These are phyloP conservation scores for Coleophora deauratella DNA, from an alignment of 2,888 invertebrate genomes.

Conservation along the genomic window DNA sequence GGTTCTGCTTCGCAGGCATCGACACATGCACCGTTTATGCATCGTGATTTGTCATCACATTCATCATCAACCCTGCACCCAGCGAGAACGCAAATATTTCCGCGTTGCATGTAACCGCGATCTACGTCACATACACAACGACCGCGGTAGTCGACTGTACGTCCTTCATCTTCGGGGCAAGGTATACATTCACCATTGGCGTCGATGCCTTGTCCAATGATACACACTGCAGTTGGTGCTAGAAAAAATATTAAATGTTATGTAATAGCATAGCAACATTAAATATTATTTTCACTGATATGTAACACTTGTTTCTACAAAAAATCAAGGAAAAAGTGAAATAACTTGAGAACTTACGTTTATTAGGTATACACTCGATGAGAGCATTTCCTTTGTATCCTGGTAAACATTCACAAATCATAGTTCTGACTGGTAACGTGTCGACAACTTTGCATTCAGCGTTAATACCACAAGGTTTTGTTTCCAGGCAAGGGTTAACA, in stretches of 20 bases:
- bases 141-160: constrained; percentile 82
- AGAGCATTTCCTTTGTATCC: constrained; percentile 92
- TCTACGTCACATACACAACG: constrained; percentile 88
- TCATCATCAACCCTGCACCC: constrained; percentile 81
- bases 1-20: constrained; percentile 84
- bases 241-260: constrained; percentile 4
- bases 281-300: neutral
- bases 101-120: constrained; percentile 84
- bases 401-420: constrained; percentile 90
- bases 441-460: constrained; percentile 86
- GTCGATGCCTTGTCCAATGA: constrained; percentile 84
- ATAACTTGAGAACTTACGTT: constrained; percentile 73
- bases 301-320: neutral
- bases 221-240: constrained; percentile 79
- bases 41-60: constrained; percentile 84
- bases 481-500: constrained; percentile 86
- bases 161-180: constrained; percentile 81
- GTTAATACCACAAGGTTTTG: constrained; percentile 87
- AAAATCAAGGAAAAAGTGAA: neutral
- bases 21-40: constrained; percentile 84
- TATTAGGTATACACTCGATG: constrained; percentile 80
- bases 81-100: constrained; percentile 85
- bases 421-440: constrained; percentile 88
- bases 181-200: constrained; percentile 84
- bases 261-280: too few relatives aligned